These are phyloP conservation scores for Prunella fulvescens DNA, from an alignment of 2,113 vertebrate genomes.

Conservation along the genomic window DNA sequence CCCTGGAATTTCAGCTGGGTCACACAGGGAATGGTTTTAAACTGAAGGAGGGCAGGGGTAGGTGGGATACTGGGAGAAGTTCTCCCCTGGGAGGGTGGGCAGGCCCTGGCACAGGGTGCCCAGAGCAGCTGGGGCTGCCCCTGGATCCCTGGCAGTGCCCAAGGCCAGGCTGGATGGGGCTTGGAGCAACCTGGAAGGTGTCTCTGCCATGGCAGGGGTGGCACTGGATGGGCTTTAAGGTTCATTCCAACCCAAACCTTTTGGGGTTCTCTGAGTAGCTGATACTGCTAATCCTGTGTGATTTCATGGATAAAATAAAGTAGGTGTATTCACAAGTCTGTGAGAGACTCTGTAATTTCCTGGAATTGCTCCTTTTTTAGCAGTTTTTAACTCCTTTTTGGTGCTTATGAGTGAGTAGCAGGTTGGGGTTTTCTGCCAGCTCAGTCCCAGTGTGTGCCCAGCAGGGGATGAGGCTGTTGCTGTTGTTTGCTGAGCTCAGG, in stretches of 20 bases:
- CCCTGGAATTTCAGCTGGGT: background rate
- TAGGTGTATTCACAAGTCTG: background rate
- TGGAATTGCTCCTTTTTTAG: background rate
- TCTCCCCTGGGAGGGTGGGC: background rate
- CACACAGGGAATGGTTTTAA: background rate
- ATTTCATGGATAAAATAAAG: background rate
- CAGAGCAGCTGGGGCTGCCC: background rate
- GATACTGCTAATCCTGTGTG: rapidly evolving
- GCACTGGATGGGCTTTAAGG: rapidly evolving
- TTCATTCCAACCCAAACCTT: background rate
- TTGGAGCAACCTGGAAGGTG: background rate
- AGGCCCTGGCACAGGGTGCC: background rate
- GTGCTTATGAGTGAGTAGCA: background rate
- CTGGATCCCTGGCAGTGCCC: background rate
- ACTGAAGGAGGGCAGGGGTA: rapidly evolving
- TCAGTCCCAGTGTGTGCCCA: no score
- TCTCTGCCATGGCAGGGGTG: background rate
- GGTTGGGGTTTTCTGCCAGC: rapidly evolving
- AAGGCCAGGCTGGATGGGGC: background rate
- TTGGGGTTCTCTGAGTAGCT: background rate
- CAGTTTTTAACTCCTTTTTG: background rate
- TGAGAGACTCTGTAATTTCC: background rate
- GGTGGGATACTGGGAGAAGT: background rate
- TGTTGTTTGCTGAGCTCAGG: background rate
- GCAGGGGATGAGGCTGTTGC: background rate